Base-by-base conservation (phyloP, 2,113 vertebrate genomes). In the Hippotragus niger region DNA sequence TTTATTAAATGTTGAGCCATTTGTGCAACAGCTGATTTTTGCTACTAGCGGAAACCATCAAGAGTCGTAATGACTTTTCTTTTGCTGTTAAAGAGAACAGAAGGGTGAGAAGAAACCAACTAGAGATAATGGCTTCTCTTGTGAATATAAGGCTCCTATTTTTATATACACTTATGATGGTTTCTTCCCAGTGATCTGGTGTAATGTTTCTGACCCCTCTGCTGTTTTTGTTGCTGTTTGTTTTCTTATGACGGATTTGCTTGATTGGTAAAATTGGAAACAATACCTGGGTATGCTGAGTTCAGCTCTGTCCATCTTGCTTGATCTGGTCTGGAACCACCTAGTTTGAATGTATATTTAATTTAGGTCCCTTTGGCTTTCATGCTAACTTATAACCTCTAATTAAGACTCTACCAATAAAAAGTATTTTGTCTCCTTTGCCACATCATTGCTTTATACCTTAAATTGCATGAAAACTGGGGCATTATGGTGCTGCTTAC, bases 1-100 rank as follows among this genome's bases (percentile, higher is more conserved):
- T 97, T 92, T 86, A 55, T 87, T 92, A 83, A 88, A 88, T 60
- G 90, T 58, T 96, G n/a, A 96, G 52, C n/a, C 52, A 2, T 90
- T 96, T 90, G 47, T 92, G 21, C 45, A 86, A 11, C 76, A 16
- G 40, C 71, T 76, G 29, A 6, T 67, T 88, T 95, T 96, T 96
- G 36, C 40, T 91, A 31, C 82, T 90, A 58, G 57, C 25, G 92
- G 62, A 95, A 95, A 27, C 57, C 87, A 90, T 74, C 14, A 74
- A 62, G 31, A 86, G 40, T 45, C 90, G 57, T 55, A 47, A 78
- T 50, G 40, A 52, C 78, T 81, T 90, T 83, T 96, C 67, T 95
- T 89, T 95, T 83, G 36, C 88, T 95, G 29, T 58, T 95, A 62
- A 88, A 60, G 43, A 86, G 81, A 94, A 81, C 7, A 94, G 29